Base-by-base conservation (phyloP, 2,888 invertebrate genomes). In the Cantharis rufa region DNA sequence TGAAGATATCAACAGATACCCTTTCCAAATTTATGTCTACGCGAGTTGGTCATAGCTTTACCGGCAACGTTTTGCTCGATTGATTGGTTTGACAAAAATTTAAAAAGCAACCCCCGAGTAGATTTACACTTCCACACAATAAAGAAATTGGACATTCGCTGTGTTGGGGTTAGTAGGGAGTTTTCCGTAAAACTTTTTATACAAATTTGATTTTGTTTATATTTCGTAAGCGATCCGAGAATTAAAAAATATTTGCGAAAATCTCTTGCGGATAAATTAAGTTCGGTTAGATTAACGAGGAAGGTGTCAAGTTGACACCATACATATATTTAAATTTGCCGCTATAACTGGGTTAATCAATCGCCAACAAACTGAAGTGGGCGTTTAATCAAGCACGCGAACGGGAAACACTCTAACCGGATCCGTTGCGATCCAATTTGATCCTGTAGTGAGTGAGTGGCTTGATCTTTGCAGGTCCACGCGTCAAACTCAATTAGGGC, bases 401-500 rank as follows among this genome's bases (percentile, higher is more conserved):
- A 79, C 79, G 75, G 79, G 78, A 79, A 79, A 78, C 78, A 78
- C 78, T 78, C 75, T 78, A 78, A 78, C 78, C 78, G 72, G 78
- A 78, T 78, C 78, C 76, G 76, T 74, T 64, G 75, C 76, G 75
- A 72, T 79, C 73, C 76, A 79, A 79, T 77, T 79, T 77, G 75
- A 79, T 75, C 73, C 69, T 70, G 77, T 70, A 76, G 74, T 70
- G 72, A 78, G 78, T 79, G 72, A 78, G 78, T 79, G 73, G 77
- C 72, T 79, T 78, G 82, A 82, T 83, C 82, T 82, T 80, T 82
- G 82, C 81, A 80, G 82, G 79, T 83, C 82, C 83, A 81, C 78
- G 82, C 82, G 84, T 83, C 84, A 85, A 85, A 86, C 84, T 83
- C 85, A 85, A 86, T 86, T 86, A 86, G 84, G 83, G 81, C 82